Evolutionary conservation across 30 jellyfish, hydroid and myxozoan species (phyloP).

Genomic region (Rhopilema esculentum): DNA sequence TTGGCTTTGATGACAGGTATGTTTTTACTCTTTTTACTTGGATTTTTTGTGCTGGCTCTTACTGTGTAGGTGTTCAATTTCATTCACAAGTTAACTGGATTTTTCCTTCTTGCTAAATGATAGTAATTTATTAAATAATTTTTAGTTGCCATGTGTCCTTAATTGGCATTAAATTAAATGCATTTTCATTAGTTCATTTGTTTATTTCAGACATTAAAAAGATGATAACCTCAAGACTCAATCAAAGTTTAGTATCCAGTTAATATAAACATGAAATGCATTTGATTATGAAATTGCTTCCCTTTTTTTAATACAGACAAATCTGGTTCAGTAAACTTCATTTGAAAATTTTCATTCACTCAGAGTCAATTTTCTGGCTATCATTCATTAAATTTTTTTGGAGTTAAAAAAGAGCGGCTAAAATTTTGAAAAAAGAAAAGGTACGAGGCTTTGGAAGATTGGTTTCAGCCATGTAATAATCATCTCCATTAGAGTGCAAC

Average conservation of each 20-base stretch:
- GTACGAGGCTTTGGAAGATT: conserved; percentile 2
- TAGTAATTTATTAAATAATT: too few species aligned
- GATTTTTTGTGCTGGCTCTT: background rate
- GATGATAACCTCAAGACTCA: background rate
- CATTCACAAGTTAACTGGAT: background rate
- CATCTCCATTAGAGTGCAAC: conserved; percentile 63
- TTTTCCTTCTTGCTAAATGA: background rate
- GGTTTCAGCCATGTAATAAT: conserved; percentile 41
- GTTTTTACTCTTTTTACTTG: background rate
- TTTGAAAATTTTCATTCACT: background rate
- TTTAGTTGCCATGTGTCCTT: background rate
- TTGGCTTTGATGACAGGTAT: background rate
- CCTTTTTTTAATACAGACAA: background rate
- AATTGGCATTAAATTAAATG: background rate
- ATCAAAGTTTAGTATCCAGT: conserved; percentile 3
- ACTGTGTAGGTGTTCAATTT: too few species aligned
- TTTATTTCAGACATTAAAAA: background rate
- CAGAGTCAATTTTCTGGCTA: background rate
- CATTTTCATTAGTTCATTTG: background rate
- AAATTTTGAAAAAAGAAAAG: conserved; percentile 11
- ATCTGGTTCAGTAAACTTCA: background rate
- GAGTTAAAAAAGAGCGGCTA: conserved; percentile 4
- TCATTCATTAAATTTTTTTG: background rate
- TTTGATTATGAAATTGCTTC: background rate
- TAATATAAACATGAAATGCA: background rate